These are phyloP conservation scores for Vireo griseus DNA, from an alignment of 2,797 vertebrate genomes.

Conservation along the genomic window DNA sequence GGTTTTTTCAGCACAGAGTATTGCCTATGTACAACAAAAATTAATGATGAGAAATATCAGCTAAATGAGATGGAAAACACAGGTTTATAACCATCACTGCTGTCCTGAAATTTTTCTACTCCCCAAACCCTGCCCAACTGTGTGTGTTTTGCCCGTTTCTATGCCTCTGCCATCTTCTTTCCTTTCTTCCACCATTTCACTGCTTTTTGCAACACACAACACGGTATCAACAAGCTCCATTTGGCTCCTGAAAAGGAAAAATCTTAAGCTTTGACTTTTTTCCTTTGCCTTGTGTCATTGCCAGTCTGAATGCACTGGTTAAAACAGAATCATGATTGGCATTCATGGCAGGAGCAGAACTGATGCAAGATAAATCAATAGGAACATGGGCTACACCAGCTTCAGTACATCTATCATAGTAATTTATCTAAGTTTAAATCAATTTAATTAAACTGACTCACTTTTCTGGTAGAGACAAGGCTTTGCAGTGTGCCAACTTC, in stretches of 20 bases:
- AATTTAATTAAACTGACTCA: constrained; percentile 26
- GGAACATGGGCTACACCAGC: neutral
- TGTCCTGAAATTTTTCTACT: neutral
- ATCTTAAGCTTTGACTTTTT: neutral
- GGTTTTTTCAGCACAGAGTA: neutral
- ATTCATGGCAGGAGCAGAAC: neutral
- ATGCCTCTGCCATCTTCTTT: neutral
- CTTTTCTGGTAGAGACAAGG: neutral
- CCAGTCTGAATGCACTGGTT: neutral
- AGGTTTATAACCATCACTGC: neutral
- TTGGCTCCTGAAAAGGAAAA: neutral
- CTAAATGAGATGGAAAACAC: neutral
- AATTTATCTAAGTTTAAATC: constrained; percentile 12
- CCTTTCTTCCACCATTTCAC: neutral
- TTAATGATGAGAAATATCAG: neutral
- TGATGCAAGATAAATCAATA: neutral
- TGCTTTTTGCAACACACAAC: neutral
- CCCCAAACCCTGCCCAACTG: neutral
- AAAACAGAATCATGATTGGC: neutral
- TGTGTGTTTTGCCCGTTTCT: neutral
- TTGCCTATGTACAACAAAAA: neutral
- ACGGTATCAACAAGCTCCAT: neutral
- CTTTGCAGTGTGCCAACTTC: neutral
- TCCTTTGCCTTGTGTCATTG: neutral
- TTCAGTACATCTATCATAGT: neutral